Evolutionary conservation across 1,140 invertebrate genomes (phyloP).

Genomic region (Pogonognathellus flavescens): DNA sequence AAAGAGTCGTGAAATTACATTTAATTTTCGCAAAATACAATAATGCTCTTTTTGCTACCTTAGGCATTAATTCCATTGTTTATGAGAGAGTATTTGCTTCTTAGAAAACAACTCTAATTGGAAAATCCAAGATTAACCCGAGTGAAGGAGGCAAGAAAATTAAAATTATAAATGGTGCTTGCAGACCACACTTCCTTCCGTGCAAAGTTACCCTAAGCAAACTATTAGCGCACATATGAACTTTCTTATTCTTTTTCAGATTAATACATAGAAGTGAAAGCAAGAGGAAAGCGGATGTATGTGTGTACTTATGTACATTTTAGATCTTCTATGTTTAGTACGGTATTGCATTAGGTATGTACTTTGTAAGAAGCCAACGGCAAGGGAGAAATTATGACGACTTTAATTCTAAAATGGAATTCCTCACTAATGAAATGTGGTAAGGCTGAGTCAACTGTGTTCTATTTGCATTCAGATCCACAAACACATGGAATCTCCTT

Average conservation of each 20-base stretch:
- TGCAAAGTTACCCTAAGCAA: not conserved
- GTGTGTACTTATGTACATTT: too few relatives aligned
- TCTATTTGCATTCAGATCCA: conserved; percentile 44
- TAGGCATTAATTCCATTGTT: conserved; percentile 20
- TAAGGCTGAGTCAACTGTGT: conserved; percentile 42
- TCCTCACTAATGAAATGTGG: conserved; percentile 48
- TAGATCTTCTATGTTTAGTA: not conserved
- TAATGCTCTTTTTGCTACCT: not conserved
- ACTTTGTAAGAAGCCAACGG: conserved; percentile 11
- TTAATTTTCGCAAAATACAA: conserved; percentile 10
- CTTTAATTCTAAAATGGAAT: conserved; percentile 46
- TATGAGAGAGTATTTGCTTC: conserved; percentile 1
- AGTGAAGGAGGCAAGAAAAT: conserved; percentile 22
- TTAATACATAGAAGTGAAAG: not conserved
- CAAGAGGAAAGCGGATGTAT: too few relatives aligned
- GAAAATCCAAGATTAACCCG: conserved; percentile 27
- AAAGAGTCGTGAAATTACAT: not conserved
- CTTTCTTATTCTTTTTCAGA: conserved; percentile 2
- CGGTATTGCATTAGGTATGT: not conserved
- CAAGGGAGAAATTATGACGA: conserved; percentile 42
- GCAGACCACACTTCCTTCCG: conserved; percentile 24
- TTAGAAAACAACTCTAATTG: conserved; percentile 36
- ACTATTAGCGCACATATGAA: not conserved
- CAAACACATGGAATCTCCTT: conserved; percentile 36
- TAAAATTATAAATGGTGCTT: conserved; percentile 1